Conservation (phyloP, 1,140 invertebrate genomes). For the Ephestia elutella region DNA sequence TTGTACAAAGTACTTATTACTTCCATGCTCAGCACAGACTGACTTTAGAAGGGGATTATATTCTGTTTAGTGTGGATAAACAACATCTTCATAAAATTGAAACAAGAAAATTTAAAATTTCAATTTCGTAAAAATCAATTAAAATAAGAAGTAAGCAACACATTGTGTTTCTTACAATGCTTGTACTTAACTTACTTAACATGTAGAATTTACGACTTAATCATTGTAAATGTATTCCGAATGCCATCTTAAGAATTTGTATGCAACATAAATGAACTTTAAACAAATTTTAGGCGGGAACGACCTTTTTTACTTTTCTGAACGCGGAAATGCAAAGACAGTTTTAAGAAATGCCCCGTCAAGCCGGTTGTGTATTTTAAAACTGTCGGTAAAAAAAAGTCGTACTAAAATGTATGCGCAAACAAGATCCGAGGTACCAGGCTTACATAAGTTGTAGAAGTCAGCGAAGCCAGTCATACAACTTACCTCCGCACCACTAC, state of each 20-base stretch:
- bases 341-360: conserved; percentile 61
- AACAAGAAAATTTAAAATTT: not conserved
- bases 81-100: too few relatives aligned
- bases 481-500: conserved; percentile 38
- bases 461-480: conserved; percentile 39
- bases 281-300: conserved; percentile 56
- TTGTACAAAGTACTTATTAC: too few relatives aligned
- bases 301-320: conserved; percentile 65
- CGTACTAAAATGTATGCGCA: conserved; percentile 67
- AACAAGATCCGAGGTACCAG: conserved; percentile 68
- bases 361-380: conserved; percentile 65
- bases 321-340: conserved; percentile 68
- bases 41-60: too few relatives aligned
- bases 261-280: conserved; percentile 34
- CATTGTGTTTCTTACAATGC: conserved; percentile 4
- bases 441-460: conserved; percentile 50
- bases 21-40: too few relatives aligned
- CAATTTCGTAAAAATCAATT: not conserved
- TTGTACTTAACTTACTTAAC: not conserved
- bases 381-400: conserved; percentile 55
- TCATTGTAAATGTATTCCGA: conserved; percentile 39
- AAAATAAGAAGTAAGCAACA: not conserved
- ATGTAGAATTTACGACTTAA: conserved; percentile 28
- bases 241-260: conserved; percentile 38
- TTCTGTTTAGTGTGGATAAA: too few relatives aligned